Evolutionary conservation across 2,888 invertebrate genomes (phyloP), one percentile per base, ranked within the genome.

Genomic region (Cheilosia variabilis): DNA sequence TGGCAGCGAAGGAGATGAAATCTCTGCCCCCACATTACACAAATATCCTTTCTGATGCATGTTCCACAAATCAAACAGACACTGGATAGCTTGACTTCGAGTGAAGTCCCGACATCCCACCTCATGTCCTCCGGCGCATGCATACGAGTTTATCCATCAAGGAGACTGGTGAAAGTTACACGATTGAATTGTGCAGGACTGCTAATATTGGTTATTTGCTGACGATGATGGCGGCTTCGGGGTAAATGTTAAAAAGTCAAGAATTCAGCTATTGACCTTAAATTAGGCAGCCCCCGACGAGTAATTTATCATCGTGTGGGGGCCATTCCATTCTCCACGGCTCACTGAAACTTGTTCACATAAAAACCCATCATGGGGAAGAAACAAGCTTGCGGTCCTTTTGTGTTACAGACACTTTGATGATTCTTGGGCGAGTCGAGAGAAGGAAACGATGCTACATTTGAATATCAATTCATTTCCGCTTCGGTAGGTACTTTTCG

Each of bases 41-140:
- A 60, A 60, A 60, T 58, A 58, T 71, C 58, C 47, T 37, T 58
- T 50, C n/a, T 41, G 3, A 24, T 24, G 31, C 19, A 22, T 76
- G 27, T 1, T 43, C 80, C 75, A 68, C 68, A 80, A 80, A 80
- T 80, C 80, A 75, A 80, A 80, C 68, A 80, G 68, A 55, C 68
- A 73, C 50, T 47, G 68, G 53, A 34, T 60, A 53, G 73, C 62
- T 66, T 69, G 75, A 69, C 68, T 73, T 75, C 13, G 50, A 63
- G 50, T 68, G 60, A 55, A 68, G 68, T 62, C 55, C 62, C 47
- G 80, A 80, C 68, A 75, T 75, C 68, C 68, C 68, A 80, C 47
- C 43, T 68, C 41, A 53, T 53, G 41, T 15, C 31, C 31, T 31
- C 31, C 1, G 27, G 31, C 9, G 9, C 9, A 31, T 31, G 31